phyloP scores from a whole-genome alignment of 2,888 invertebrate genomes.

The Vesta saturnalis region DNA sequence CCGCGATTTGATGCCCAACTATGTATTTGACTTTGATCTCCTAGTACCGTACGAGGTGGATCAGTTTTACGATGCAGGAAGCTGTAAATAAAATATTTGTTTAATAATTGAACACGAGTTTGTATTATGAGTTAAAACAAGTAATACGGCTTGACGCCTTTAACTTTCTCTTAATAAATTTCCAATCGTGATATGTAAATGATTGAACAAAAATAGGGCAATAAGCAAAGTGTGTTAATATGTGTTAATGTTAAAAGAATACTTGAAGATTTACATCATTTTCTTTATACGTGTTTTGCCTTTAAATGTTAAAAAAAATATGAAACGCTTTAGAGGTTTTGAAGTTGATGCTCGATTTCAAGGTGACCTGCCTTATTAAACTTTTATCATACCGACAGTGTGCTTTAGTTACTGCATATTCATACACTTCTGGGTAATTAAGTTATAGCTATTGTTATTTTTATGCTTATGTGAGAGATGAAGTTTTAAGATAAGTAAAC shows the following conservation, averaged over 20 bases:
- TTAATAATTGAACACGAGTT: background rate
- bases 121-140: background rate
- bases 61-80: slow-evolving; percentile 28
- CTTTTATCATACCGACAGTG: background rate
- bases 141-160: background rate
- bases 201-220: background rate
- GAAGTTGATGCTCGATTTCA: background rate
- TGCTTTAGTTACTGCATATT: too few relatives aligned
- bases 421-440: too few relatives aligned
- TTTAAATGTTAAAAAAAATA: background rate
- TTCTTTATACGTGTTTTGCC: background rate
- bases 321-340: background rate
- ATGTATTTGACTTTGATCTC: slow-evolving; percentile 21
- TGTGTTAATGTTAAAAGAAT: too few relatives aligned
- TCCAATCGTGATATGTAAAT: background rate
- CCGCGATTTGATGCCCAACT: slow-evolving; percentile 46
- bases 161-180: slow-evolving; percentile 6
- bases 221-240: background rate
- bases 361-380: slow-evolving; percentile 1
- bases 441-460: too few relatives aligned
- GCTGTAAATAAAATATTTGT: background rate
- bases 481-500: too few relatives aligned
- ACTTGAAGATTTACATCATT: background rate
- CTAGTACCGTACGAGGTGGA: background rate
- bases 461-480: too few relatives aligned